Evolutionary conservation across 1,140 invertebrate species (phyloP).

Genomic region (Planococcus citri): DNA sequence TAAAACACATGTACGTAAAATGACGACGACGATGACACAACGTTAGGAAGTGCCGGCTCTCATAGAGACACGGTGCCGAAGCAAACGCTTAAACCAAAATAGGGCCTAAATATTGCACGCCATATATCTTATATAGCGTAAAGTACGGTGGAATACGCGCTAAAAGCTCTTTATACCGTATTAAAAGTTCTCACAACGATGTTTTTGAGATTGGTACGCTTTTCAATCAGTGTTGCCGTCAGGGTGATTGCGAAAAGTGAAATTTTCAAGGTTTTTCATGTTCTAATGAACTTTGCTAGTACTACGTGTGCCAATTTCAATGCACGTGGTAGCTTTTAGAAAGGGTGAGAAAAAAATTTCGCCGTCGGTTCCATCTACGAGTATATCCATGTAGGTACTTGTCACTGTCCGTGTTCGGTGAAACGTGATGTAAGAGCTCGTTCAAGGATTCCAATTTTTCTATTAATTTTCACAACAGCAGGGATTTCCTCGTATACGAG

Average conservation of each 20-base stretch:
- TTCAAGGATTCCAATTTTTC: too few species aligned
- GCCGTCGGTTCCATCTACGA: too few species aligned
- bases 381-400: too few species aligned
- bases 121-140: not conserved
- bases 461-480: too few species aligned
- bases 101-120: not conserved
- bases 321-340: not conserved
- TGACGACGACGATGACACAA: not conserved
- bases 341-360: not conserved
- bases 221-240: not conserved
- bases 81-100: not conserved
- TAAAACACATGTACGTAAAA: not conserved
- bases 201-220: not conserved
- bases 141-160: not conserved
- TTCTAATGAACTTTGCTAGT: not conserved
- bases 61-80: not conserved
- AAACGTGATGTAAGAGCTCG: too few species aligned
- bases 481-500: not conserved
- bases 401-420: too few species aligned
- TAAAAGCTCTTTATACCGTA: constrained; percentile 7
- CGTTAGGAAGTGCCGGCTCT: not conserved
- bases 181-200: not conserved
- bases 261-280: not conserved
- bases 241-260: not conserved
- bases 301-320: not conserved